These are phyloP conservation scores for Pseudomyrmex gracilis DNA, from an alignment of 1,140 invertebrate species.

Conservation along the genomic window DNA sequence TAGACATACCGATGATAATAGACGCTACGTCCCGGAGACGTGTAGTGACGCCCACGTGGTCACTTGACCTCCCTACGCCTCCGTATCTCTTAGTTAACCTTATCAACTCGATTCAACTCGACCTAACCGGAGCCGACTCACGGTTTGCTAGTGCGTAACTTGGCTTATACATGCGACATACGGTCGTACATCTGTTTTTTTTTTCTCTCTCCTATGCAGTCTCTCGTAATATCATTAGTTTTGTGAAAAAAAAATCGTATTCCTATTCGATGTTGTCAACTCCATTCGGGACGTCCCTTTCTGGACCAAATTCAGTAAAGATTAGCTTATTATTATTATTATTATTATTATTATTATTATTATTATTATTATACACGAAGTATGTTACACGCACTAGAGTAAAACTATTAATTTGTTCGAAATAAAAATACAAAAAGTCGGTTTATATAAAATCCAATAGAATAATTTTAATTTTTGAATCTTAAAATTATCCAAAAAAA, in stretches of 20 bases:
- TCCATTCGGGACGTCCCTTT: background rate
- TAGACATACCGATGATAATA: slow-evolving; percentile 74
- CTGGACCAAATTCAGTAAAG: background rate
- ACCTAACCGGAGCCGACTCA: slow-evolving; percentile 77
- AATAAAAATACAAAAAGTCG: too few relatives aligned
- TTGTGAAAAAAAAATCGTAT: slow-evolving; percentile 26
- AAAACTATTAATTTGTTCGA: too few relatives aligned
- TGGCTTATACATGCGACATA: slow-evolving; percentile 37
- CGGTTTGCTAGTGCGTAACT: slow-evolving; percentile 51
- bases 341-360: background rate
- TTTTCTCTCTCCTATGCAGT: slow-evolving; percentile 11
- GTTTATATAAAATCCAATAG: too few relatives aligned
- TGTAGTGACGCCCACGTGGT: slow-evolving; percentile 81
- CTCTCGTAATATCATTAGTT: slow-evolving; percentile 17
- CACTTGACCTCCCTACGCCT: slow-evolving; percentile 85
- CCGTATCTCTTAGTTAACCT: slow-evolving; percentile 84
- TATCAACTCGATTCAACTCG: slow-evolving; percentile 84
- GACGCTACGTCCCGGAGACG: slow-evolving; percentile 79
- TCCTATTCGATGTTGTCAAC: background rate
- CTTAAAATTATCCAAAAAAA: too few relatives aligned
- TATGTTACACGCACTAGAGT: too few relatives aligned
- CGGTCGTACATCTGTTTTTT: slow-evolving; percentile 58
- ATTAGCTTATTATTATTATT: background rate
- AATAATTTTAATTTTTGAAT: too few relatives aligned
- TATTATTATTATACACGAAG: background rate